A percentile compares a stretch with the other conserved stretches of the same genome.
Conservation (phyloP, 2,113 vertebrate genomes). For the Seriola rivoliana region DNA sequence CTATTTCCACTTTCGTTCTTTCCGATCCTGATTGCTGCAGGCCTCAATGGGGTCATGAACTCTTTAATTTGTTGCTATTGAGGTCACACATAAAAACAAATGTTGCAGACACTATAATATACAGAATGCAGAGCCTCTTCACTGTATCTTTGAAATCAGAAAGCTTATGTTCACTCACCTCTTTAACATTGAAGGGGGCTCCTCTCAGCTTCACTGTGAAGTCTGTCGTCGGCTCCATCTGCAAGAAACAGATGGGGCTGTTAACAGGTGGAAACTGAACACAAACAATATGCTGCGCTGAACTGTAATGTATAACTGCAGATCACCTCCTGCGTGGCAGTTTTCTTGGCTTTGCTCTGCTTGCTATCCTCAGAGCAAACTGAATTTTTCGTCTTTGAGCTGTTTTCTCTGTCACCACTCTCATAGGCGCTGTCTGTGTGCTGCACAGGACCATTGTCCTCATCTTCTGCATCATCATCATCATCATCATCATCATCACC, state of each 20-base stretch:
- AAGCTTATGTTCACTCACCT: slow-evolving; percentile 80
- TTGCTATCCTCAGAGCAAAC: slow-evolving; percentile 29
- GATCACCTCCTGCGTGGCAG: slow-evolving; percentile 67
- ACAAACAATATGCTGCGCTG: background rate
- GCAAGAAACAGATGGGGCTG: slow-evolving; percentile 29
- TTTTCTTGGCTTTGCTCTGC: slow-evolving; percentile 53
- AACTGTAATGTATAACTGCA: background rate
- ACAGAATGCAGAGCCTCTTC: background rate
- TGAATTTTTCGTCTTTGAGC: slow-evolving; percentile 43
- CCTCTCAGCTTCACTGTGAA: slow-evolving; percentile 93
- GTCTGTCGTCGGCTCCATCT: slow-evolving; percentile 81
- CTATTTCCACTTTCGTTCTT: slow-evolving; percentile 88
- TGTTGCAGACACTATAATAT: background rate
- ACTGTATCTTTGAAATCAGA: background rate
- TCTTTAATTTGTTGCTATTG: slow-evolving; percentile 91
- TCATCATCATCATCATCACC: slow-evolving; percentile 9
- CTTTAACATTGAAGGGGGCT: slow-evolving; percentile 89
- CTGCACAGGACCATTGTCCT: slow-evolving; percentile 24
- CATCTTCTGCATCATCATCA: slow-evolving; percentile 13
- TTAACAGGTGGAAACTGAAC: slow-evolving; percentile 9
- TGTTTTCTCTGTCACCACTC: slow-evolving; percentile 39
- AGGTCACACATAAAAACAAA: slow-evolving; percentile 2
- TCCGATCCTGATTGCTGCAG: slow-evolving; percentile 90
- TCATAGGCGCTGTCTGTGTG: slow-evolving; percentile 49
- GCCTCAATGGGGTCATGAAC: slow-evolving; percentile 93